These are phyloP conservation scores for Macrochelys suwanniensis DNA, from an alignment of 2,797 vertebrate species.

Conservation along the genomic window DNA sequence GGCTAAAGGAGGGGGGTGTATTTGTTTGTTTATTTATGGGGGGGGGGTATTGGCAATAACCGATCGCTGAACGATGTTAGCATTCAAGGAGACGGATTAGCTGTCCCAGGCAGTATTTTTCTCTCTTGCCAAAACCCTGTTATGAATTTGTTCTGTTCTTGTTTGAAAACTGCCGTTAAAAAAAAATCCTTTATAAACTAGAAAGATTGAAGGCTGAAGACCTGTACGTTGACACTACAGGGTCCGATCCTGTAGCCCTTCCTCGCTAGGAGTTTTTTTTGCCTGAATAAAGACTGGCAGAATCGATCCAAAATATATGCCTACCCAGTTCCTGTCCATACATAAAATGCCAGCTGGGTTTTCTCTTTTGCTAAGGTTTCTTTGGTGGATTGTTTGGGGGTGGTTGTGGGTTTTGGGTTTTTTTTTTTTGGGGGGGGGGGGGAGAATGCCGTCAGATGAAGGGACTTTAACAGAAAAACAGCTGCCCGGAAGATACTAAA, in stretches of 20 bases:
- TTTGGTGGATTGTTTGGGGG: background rate
- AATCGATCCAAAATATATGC: background rate
- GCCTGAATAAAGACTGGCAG: background rate
- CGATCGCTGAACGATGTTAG: background rate
- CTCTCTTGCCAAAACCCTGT: background rate
- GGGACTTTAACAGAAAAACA: too few species aligned
- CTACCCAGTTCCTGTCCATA: background rate
- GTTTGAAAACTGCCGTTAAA: background rate
- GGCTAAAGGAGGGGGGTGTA: constrained; percentile 40
- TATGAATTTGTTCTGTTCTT: background rate
- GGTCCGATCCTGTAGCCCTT: background rate
- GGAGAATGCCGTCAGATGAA: background rate
- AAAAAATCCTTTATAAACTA: background rate
- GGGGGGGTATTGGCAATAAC: constrained; percentile 52
- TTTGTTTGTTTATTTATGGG: constrained; percentile 68
- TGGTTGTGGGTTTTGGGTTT: too few species aligned
- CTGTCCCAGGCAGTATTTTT: constrained; percentile 11
- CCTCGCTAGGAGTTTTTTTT: background rate
- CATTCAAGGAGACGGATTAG: constrained; percentile 57
- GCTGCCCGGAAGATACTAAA: background rate
- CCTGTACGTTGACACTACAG: background rate
- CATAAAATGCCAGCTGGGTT: too few species aligned
- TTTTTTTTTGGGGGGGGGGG: background rate
- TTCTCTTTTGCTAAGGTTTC: background rate
- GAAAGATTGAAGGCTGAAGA: background rate